Base-by-base conservation (phyloP, 35 echinoderm and acorn worm species). In the Diadema setosum region DNA sequence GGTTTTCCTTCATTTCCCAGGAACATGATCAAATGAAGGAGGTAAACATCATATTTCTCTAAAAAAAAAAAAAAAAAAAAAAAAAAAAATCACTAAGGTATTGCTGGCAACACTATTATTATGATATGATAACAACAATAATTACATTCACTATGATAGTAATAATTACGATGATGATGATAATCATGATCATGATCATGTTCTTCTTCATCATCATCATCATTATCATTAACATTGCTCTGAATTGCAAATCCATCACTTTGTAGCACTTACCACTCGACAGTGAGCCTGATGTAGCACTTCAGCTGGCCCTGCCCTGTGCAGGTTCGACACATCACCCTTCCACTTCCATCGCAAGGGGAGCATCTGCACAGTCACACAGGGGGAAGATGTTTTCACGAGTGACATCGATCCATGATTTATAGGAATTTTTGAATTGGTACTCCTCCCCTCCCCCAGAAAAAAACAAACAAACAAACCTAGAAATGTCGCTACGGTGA, bases 311-410 rank as follows among this genome's bases (percentile, higher is more conserved):
- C 45, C 2, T 39, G 58, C 29, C 95, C 95, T 46, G 83, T 61
- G 26, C 95, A 97, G 12, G 83, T 90, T 12, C 44, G n/a, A 30
- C 95, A 97, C 24, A 26, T 87, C 9, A 87, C 87, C 48, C 93
- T 87, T 23, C 95, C 95, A 87, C 91, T 88, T 6, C 95, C 95
- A 90, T 60, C 43, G 61, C 95, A 97, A n/a, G 43, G 56, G 23
- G 67, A 49, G 81, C 90, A 97, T 43, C 94, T 96, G 49, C 2
- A 65, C 29, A 26, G 27, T 12, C 29, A 27, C 49, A 55, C 21
- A 16, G 14, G 21, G 14, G 49, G 49, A 55, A 55, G 21, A 55
- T n/a, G n/a, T n/a, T n/a, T n/a, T n/a, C n/a, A n/a, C n/a, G n/a
- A n/a, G n/a, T n/a, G n/a, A n/a, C n/a, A n/a, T n/a, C n/a, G n/a